phyloP scores from a whole-genome alignment of 2,797 vertebrate genomes.

The Cyclura pinguis region DNA sequence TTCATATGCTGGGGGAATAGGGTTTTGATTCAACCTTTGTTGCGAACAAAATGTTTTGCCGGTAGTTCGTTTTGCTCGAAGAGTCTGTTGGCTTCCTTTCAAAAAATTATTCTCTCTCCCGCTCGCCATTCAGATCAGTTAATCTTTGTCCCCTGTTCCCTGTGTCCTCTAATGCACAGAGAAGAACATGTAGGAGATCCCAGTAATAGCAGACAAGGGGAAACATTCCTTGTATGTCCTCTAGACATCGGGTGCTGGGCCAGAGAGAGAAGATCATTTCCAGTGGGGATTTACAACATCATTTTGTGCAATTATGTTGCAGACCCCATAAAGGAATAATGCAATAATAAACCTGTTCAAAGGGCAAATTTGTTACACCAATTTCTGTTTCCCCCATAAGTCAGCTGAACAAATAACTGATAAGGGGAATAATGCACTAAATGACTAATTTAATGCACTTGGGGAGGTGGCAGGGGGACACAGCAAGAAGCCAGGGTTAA shows the following conservation, averaged over 20 bases:
- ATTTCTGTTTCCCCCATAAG: conserved; percentile 74
- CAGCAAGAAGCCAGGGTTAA: conserved; percentile 56
- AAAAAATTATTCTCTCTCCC: conserved; percentile 61
- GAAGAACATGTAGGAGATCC: conserved; percentile 54
- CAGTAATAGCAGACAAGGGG: conserved; percentile 67
- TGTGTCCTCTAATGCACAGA: conserved; percentile 72
- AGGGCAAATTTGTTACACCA: conserved; percentile 71
- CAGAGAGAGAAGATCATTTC: conserved; percentile 66
- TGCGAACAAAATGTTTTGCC: conserved; percentile 74
- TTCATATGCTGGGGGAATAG: conserved; percentile 80
- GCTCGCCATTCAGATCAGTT: conserved; percentile 67
- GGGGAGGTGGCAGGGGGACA: conserved; percentile 19
- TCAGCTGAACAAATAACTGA: conserved; percentile 79
- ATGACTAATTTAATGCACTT: conserved; percentile 69
- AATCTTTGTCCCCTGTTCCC: conserved; percentile 68
- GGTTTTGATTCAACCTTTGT: conserved; percentile 82
- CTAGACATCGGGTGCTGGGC: conserved; percentile 66
- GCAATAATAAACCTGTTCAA: conserved; percentile 79
- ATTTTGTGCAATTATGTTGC: conserved; percentile 76
- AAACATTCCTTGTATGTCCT: conserved; percentile 69
- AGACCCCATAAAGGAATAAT: conserved; percentile 78
- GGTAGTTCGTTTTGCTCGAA: conserved; percentile 75
- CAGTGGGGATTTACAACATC: conserved; percentile 80
- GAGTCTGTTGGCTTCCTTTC: conserved; percentile 77
- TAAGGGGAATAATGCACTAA: conserved; percentile 70